Percentiles rank a stretch among this genome's conserved stretches.
Conservation (phyloP, 2,113 vertebrate genomes). For the Etheostoma spectabile region DNA sequence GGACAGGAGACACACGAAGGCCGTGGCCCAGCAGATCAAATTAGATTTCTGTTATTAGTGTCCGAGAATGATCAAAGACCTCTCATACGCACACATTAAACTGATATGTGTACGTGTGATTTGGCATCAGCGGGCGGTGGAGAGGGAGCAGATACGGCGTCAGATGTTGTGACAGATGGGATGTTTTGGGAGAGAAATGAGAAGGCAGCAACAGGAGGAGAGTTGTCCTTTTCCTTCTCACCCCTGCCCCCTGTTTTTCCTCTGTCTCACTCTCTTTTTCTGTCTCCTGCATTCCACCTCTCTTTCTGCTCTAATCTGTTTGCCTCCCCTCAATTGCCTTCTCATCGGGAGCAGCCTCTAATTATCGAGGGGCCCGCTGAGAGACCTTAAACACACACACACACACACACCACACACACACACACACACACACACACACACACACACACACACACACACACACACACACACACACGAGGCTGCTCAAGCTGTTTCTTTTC, state of each 20-base stretch:
- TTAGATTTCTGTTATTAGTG: conserved; percentile 26
- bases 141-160: background rate
- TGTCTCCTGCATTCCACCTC: conserved; percentile 16
- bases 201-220: conserved; percentile 12
- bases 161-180: conserved; percentile 53
- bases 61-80: conserved; percentile 52
- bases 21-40: conserved; percentile 36
- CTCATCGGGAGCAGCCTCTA: conserved; percentile 58
- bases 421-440: conserved; percentile 13
- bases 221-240: conserved; percentile 11
- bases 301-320: conserved; percentile 54
- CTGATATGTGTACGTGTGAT: conserved; percentile 32
- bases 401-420: conserved; percentile 21
- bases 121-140: background rate
- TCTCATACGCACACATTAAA: background rate
- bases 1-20: background rate
- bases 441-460: conserved; percentile 17
- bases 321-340: conserved; percentile 55
- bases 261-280: background rate
- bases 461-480: conserved; percentile 3
- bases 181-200: conserved; percentile 37
- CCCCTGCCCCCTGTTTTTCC: background rate
- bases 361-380: conserved; percentile 67
- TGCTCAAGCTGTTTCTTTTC: background rate
- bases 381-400: conserved; percentile 51